Evolutionary conservation across 2,888 invertebrate genomes (phyloP).

Genomic region (Melinaea marsaeus): DNA sequence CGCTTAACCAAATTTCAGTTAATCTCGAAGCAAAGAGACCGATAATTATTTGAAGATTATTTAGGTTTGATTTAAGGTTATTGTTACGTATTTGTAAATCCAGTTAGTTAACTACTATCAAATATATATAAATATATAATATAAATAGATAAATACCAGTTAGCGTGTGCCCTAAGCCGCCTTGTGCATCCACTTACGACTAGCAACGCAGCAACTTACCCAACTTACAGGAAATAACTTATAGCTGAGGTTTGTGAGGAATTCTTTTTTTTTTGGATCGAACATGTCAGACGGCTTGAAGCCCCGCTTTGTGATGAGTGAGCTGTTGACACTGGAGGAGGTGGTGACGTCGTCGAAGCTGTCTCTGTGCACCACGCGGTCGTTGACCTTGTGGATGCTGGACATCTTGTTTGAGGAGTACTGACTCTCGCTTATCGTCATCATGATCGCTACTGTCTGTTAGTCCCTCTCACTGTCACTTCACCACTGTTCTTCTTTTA

Average conservation of each 20-base stretch:
- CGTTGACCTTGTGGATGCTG: slow-evolving; percentile 71
- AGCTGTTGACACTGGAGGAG: slow-evolving; percentile 74
- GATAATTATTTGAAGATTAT: too few relatives aligned
- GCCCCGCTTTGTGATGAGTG: slow-evolving; percentile 84
- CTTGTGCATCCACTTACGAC: slow-evolving; percentile 45
- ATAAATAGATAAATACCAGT: slow-evolving; percentile 38
- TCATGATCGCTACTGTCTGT: slow-evolving; percentile 55
- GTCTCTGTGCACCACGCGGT: slow-evolving; percentile 67
- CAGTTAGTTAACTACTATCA: slow-evolving; percentile 20
- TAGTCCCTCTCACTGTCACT: slow-evolving; percentile 22
- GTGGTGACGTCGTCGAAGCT: slow-evolving; percentile 71
- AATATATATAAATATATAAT: slow-evolving; percentile 27
- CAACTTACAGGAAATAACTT: slow-evolving; percentile 89
- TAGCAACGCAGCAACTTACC: slow-evolving; percentile 77
- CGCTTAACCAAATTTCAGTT: too few relatives aligned
- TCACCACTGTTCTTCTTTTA: slow-evolving; percentile 15
- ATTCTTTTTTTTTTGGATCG: slow-evolving; percentile 88
- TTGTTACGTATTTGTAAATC: not conserved
- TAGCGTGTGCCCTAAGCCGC: slow-evolving; percentile 31
- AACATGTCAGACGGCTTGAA: slow-evolving; percentile 91
- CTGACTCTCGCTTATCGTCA: slow-evolving; percentile 76
- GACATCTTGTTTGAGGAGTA: slow-evolving; percentile 74
- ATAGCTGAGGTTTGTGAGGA: slow-evolving; percentile 87
- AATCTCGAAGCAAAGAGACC: too few relatives aligned
- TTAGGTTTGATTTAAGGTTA: too few relatives aligned